Base-by-base conservation (phyloP, 2,113 vertebrate species). In the Corynorhinus townsendii region DNA sequence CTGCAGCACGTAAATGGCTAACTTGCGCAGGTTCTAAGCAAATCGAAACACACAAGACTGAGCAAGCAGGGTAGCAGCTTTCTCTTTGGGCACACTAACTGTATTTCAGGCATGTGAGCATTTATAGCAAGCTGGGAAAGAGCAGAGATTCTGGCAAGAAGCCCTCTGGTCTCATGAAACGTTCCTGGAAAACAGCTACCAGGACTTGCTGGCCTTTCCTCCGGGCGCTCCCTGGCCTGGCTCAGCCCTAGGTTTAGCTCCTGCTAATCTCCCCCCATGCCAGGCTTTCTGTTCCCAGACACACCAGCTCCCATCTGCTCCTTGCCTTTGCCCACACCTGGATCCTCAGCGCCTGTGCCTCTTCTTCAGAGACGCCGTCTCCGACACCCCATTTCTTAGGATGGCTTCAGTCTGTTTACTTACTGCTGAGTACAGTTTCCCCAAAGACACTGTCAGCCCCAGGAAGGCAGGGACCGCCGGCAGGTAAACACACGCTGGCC, bases 251-350 rank as follows among this genome's bases (percentile, higher is more conserved):
- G 3, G 30, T 35, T 12, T 5, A 3, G 24, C 62, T 52, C 15
- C 68, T 16, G 7, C 11, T 33, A 54, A 11, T 10, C 4, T 35
- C 22, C 28, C 11, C 40, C n/a, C 3, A 0, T 0, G 22, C 24
- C 38, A 71, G 64, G 40, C 56, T 38, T 5, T 3, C 26, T 5
- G 24, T 8, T 22, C 40, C 15, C 4, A 7, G 26, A 79, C 33
- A 5, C 4, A 7, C 69, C 30, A 15, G 83, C 19, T 22, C 52
- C 64, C 30, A 7, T 19, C 85, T 20, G 15, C 30, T 2, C 52
- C n/a, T 5, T 28, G 35, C 64, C 30, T 40, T 14, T 76, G 47
- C 30, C 28, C 82, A 43, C 4, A 52, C 45, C 84, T 19, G 35
- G 45, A 33, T 35, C 49, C 33, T 26, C 75, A 66, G 79, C 33